Base-by-base conservation (phyloP, 1,140 invertebrate genomes). In the Drosophila melanica region DNA sequence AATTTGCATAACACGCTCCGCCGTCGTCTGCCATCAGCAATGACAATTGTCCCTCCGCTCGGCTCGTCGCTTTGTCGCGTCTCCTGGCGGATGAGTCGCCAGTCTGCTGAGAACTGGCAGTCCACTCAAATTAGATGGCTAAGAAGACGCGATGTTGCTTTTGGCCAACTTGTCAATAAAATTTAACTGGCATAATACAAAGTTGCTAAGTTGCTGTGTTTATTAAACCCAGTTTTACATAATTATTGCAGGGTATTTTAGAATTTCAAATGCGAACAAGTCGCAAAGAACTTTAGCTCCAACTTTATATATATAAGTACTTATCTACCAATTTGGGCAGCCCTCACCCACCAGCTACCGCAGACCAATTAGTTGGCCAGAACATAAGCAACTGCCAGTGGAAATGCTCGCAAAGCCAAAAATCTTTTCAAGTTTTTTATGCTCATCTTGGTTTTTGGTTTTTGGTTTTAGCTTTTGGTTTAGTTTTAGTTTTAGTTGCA, bases 1-100 rank as follows among this genome's bases (percentile, higher is more conserved):
- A 86, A 86, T 86, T 86, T 86, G 81, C 81, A 86, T 86, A 86
- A 87, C 54, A 47, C 39, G 59, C 51, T 68, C 47, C 14, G 47
- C n/a, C 20, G n/a, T 39, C 20, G n/a, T 39, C 27, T 45, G 42
- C 12, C 14, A 16, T 27, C 54, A 71, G 39, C 68, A 42, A 71
- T 65, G 63, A 72, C 63, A 59, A 59, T 53, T 39, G 18, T 50
- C 20, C 7, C 20, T 5, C 7, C 6, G 14, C 6, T n/a, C 6
- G 27, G 37, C 30, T 2, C 9, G 14, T 1, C 37, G 4, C 9
- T 12, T 18, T 35, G 12, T 9, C 27, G n/a, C 27, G n/a, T 27
- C 14, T 37, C 8, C 30, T 16, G 7, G 12, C 14, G 10, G 18
- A 10, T 23, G 4, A 6, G 45, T 12, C 23, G 55, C 23, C 27